Base-by-base conservation (phyloP, 2,888 invertebrate species). In the Hypena proboscidalis region DNA sequence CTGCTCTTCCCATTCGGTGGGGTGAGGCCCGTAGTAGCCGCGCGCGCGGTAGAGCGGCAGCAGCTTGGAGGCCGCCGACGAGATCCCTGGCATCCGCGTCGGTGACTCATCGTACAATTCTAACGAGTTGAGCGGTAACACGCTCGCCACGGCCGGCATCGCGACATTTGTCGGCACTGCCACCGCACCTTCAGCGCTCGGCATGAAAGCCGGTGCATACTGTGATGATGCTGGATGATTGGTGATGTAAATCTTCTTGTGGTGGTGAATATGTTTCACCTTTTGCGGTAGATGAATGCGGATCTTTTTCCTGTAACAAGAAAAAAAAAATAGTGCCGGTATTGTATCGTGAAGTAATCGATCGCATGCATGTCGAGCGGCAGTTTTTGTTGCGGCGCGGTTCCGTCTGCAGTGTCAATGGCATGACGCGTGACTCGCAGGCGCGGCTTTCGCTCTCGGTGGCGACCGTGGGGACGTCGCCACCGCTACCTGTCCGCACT, bases 251-350 rank as follows among this genome's bases (percentile, higher is more conserved):
- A 91, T 85, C 72, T 91, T 91, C 80, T 91, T 91, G 58, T 91
- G 91, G 64, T 91, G 91, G 69, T 91, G 90, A 70, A 91, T 91
- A 65, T 91, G 91, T 78, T 90, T 91, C 77, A 91, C 91, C 71
- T 89, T 89, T 80, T 91, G 90, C 69, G 91, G 91, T 80, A 91
- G 87, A 81, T 91, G 91, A 76, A 91, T 91, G 76, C 90, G 90
- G 74, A 91, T 91, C 80, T 91, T 91, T 82, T 91, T 91, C 77
- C 91, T 91, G 89, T 37, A 90, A 90, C 87, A 89, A 89, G 63
- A 77, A 57, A 70, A 72, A 78, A 76, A 62, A 72, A 73, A 74
- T 49, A 73, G 64, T 77, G 63, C 54, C 61, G 72, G 61, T 73
- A 73, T 77, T 74, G 65, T 61, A 56, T 61, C 53, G 59, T 74